Percentiles rank a stretch among this genome's conserved stretches.
Conservation (phyloP, 2,113 vertebrate species). For the Oreochromis aureus region DNA sequence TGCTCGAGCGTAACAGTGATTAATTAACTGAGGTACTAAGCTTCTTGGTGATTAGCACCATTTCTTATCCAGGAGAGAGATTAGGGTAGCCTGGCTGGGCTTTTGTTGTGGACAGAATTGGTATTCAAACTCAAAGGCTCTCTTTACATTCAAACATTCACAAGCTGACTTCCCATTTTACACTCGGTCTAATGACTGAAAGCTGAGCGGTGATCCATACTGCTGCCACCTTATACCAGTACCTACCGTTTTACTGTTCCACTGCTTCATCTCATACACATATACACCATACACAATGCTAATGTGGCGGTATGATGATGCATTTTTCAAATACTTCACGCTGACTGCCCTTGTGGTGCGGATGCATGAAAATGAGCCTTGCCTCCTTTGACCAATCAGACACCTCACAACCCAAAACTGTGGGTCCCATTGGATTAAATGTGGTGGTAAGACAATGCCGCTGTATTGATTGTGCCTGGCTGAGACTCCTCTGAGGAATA, state of each 20-base stretch:
- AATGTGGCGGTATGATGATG: not conserved
- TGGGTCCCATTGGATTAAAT: constrained; percentile 9
- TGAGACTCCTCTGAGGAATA: not conserved
- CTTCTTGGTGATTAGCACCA: constrained; percentile 24
- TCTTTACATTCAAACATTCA: not conserved
- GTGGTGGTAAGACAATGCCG: constrained; percentile 15
- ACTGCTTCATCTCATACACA: not conserved
- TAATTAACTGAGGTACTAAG: constrained; percentile 34
- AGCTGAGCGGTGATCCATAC: not conserved
- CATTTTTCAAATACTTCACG: not conserved
- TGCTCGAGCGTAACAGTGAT: constrained; percentile 2
- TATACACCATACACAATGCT: not conserved
- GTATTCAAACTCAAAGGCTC: not conserved
- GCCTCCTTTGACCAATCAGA: not conserved
- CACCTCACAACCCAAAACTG: not conserved
- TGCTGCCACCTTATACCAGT: not conserved
- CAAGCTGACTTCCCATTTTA: not conserved
- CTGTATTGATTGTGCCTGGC: constrained; percentile 45
- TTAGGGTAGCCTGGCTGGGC: not conserved
- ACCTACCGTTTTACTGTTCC: not conserved
- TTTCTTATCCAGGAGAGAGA: constrained; percentile 18
- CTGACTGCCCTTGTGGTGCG: not conserved
- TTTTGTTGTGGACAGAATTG: constrained; percentile 27
- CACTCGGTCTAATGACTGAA: not conserved
- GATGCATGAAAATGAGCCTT: constrained; percentile 10